Evolutionary conservation across 2,113 vertebrate genomes (phyloP), one percentile per base, ranked within the genome.

Genomic region (Antechinus flavipes): DNA sequence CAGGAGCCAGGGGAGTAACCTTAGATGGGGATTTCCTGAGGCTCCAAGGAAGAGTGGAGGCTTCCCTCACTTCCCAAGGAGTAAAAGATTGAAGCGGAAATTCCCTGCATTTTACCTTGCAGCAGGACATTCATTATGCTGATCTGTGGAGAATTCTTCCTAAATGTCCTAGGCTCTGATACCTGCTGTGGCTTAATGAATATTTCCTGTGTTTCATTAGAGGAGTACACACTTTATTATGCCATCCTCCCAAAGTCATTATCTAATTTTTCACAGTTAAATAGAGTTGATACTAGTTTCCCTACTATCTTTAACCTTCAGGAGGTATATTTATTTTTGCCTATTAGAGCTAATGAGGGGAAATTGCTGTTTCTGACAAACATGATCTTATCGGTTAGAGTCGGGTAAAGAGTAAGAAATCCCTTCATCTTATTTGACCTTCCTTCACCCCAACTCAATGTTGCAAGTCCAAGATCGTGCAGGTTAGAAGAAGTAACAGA

Each of bases 71-170:
- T 89, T 92, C 42, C 24, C 91, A 14, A 93, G 61, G 58, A 42
- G 68, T 47, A 93, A 94, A 91, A 89, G 52, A 93, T 92, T 94
- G 92, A 52, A 11, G 7, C 50, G 93, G n/a, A 92, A 56, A 94
- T 94, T 96, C 52, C 95, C 84, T 35, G n/a, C 92, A 76, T 93
- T 93, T 1, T 95, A 49, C 54, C 53, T 93, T 96, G n/a, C 10
- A 76, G 12, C 47, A 94, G 76, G 94, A 84, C 89, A 12, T 93
- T 89, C 2, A 47, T 93, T 96, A 90, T 96, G 24, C 11, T 93
- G 24, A 93, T 14, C 94, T 96, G 54, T 35, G 76, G 61, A 35
- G 61, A 35, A 68, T 68, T 35, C 30, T 68, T 68, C 30, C 30
- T 12, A 68, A 35, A 35, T 68, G 30, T 68, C 61, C 61, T 35